Evolutionary conservation across 2,888 invertebrate genomes (phyloP).

Genomic region (Rhamnusium bicolor): DNA sequence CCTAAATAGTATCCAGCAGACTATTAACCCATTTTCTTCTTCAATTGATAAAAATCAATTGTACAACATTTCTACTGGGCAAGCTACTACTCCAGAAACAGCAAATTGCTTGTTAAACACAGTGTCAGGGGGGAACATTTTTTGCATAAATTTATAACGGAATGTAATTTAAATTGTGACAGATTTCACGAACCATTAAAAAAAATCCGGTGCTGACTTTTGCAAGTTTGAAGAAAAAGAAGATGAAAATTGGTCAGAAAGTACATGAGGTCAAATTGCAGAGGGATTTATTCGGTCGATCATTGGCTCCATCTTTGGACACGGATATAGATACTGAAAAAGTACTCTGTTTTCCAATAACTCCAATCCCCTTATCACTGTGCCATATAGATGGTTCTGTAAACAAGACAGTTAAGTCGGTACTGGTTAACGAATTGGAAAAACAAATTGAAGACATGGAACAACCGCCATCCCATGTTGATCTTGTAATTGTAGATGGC

Average conservation of each 20-base stretch:
- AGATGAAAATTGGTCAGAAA: conserved; percentile 39
- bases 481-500: conserved; percentile 49
- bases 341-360: conserved; percentile 37
- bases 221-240: conserved; percentile 44
- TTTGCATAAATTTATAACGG: conserved; percentile 38
- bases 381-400: conserved; percentile 55
- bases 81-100: conserved; percentile 30
- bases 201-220: conserved; percentile 45
- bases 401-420: conserved; percentile 54
- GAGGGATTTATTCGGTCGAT: conserved; percentile 42
- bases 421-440: conserved; percentile 48
- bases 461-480: conserved; percentile 45
- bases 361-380: conserved; percentile 48
- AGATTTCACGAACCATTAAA: conserved; percentile 41
- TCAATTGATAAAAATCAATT: conserved; percentile 23
- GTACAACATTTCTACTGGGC: conserved; percentile 35
- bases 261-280: conserved; percentile 46
- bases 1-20: conserved; percentile 3
- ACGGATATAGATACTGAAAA: conserved; percentile 40
- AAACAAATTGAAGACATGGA: conserved; percentile 48
- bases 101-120: conserved; percentile 18
- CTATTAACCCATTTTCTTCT: conserved; percentile 26
- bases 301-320: conserved; percentile 43
- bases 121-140: conserved; percentile 31
- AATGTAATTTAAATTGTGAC: conserved; percentile 37